Evolutionary conservation across 2,113 vertebrate genomes (phyloP), one percentile per base, ranked within the genome.

Genomic region (Leuciscus idus): DNA sequence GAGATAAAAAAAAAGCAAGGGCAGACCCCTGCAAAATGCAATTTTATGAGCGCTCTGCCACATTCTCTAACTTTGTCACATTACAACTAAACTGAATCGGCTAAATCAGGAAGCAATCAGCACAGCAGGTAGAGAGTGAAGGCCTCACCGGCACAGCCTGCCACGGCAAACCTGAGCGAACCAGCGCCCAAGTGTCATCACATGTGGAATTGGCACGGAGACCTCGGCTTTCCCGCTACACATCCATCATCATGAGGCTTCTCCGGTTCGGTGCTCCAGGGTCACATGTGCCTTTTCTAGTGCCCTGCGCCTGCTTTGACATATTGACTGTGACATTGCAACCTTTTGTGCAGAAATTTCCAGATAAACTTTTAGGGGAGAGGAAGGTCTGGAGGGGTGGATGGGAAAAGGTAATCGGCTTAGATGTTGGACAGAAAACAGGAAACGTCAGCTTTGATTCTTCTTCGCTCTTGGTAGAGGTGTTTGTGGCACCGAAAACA

Each of bases 21-120:
- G 12, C 28, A 52, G 81, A 33, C 62, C 26, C 88, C 87, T 86
- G 92, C 91, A 91, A 93, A 95, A 95, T 93, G 92, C 79, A 88
- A 93, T 94, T 93, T 91, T 92, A 92, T 93, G 90, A 93, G 89
- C 89, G 59, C 86, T 86, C 91, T 93, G 93, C 93, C 93, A 94
- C 92, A 92, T 94, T 92, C 85, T 92, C 89, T 94, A 92, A 91
- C 90, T 93, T 93, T 93, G 91, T 93, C 92, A 94, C 93, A 93
- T 94, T 93, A 89, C 89, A 36, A 83, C 90, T 33, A 90, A 92
- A 89, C 70, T 74, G 68, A 75, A 85, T 87, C 39, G 17, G 80
- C 36, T 55, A 23, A 70, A 70, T 83, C 46, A 46, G 73, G 66
- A 76, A 62, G 39, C 78, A 30, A 26, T 85, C 78, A 55, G 57